A percentile compares a stretch with the other conserved stretches of the same genome.
Evolutionary conservation across 2,797 vertebrate species (phyloP).

Genomic region (Pangasius djambal): DNA sequence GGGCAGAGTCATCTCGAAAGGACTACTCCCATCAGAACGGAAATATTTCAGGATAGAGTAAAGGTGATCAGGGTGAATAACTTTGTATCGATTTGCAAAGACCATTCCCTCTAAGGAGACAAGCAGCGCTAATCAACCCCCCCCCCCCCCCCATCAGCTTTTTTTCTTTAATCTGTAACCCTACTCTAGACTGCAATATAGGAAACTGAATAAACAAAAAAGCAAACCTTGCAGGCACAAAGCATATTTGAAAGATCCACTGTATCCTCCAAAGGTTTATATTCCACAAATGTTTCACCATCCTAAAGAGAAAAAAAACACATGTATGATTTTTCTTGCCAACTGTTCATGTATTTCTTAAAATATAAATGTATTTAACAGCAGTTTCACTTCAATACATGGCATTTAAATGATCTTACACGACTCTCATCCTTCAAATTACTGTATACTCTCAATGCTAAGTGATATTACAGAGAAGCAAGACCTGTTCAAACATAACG

Average conservation of each 20-base stretch:
- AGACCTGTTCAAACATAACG: not conserved
- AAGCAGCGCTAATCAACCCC: not conserved
- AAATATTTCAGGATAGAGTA: not conserved
- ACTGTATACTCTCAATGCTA: not conserved
- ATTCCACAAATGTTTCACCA: conserved; percentile 89
- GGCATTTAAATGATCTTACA: not conserved
- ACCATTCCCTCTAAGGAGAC: not conserved
- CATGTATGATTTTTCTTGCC: not conserved
- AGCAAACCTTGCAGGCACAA: conserved; percentile 89
- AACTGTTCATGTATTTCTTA: not conserved
- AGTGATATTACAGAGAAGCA: not conserved
- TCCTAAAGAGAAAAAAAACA: conserved; percentile 74
- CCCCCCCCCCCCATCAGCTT: too few species aligned
- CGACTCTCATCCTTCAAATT: not conserved
- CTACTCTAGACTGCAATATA: not conserved
- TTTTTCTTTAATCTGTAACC: not conserved
- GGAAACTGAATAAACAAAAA: not conserved
- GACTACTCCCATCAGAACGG: not conserved
- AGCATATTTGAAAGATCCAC: conserved; percentile 92
- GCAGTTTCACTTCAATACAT: not conserved
- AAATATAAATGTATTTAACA: not conserved
- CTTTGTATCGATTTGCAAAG: too few species aligned
- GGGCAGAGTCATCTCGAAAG: not conserved
- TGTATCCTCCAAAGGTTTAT: conserved; percentile 87
- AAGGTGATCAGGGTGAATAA: not conserved